Percentiles rank a stretch among this genome's conserved stretches.
Conservation (phyloP, 2,888 invertebrate genomes). For the Leptinotarsa juncta region DNA sequence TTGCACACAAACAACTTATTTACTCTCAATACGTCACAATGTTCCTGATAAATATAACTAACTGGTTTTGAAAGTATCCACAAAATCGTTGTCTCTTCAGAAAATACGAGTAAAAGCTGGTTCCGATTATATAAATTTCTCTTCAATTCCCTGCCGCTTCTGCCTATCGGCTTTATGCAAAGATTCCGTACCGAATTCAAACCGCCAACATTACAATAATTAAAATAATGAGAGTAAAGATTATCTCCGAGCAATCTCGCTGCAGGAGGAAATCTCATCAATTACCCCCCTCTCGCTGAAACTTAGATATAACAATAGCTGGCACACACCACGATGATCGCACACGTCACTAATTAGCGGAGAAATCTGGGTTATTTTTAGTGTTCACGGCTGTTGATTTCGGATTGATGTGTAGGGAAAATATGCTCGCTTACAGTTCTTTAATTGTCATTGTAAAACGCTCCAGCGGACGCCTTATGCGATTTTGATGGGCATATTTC, state of each 20-base stretch:
- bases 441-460: slow-evolving; percentile 53
- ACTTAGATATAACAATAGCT: slow-evolving; percentile 52
- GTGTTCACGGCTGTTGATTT: slow-evolving; percentile 55
- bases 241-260: slow-evolving; percentile 50
- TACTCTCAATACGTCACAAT: too few species aligned
- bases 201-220: slow-evolving; percentile 30
- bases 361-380: slow-evolving; percentile 62
- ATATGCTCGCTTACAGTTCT: slow-evolving; percentile 45
- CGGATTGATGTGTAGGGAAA: slow-evolving; percentile 55
- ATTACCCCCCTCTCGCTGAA: slow-evolving; percentile 49
- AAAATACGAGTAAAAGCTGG: background rate
- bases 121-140: background rate
- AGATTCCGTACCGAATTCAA: background rate
- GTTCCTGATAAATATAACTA: too few species aligned
- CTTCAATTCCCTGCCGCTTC: background rate
- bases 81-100: too few species aligned
- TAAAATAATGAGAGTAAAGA: slow-evolving; percentile 39
- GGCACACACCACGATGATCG: slow-evolving; percentile 58
- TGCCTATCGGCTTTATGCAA: slow-evolving; percentile 2
- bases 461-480: slow-evolving; percentile 51
- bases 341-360: slow-evolving; percentile 61
- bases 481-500: slow-evolving; percentile 51
- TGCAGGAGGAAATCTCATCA: slow-evolving; percentile 54
- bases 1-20: too few species aligned
- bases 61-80: too few species aligned